phyloP scores from a whole-genome alignment of 2,888 invertebrate genomes.

The Rhingia campestris region DNA sequence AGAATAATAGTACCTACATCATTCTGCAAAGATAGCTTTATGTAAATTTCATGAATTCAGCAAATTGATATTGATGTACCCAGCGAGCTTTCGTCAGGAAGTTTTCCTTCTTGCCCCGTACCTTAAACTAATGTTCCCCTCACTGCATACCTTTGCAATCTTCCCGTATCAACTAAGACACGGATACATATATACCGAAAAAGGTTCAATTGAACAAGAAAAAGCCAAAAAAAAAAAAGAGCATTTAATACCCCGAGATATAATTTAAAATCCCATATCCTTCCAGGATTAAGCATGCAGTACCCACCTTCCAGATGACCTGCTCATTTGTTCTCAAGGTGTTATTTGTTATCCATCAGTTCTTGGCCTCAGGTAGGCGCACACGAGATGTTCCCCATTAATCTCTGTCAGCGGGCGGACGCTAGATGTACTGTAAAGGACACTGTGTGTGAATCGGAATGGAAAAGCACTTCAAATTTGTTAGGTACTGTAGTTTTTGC shows the following conservation, averaged over 20 bases:
- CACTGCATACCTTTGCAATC: conserved; percentile 13
- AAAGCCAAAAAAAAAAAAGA: conserved; percentile 16
- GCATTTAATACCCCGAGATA: conserved; percentile 25
- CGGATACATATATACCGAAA: conserved; percentile 8
- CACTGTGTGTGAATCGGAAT: conserved; percentile 64
- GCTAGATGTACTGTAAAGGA: conserved; percentile 29
- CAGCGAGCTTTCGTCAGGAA: conserved; percentile 24
- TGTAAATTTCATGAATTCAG: conserved; percentile 49
- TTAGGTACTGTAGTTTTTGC: conserved; percentile 15
- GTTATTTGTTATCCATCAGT: conserved; percentile 64
- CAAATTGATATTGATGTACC: conserved; percentile 68
- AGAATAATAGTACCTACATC: neutral
- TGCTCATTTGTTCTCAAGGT: conserved; percentile 65
- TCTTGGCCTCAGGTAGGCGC: conserved; percentile 7
- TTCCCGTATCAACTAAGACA: neutral
- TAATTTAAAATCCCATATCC: conserved; percentile 11
- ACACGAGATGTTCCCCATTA: conserved; percentile 62
- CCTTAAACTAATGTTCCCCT: neutral
- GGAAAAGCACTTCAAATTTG: conserved; percentile 62
- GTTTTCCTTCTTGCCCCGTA: conserved; percentile 6
- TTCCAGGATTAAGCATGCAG: conserved; percentile 33
- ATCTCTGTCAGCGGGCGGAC: conserved; percentile 58
- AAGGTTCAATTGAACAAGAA: conserved; percentile 41
- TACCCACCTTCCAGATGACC: conserved; percentile 46
- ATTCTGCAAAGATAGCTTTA: conserved; percentile 28